Percentiles rank a stretch among this genome's conserved stretches.
Evolutionary conservation across 2,797 vertebrate species (phyloP).

Genomic region (Tragelaphus eurycerus): DNA sequence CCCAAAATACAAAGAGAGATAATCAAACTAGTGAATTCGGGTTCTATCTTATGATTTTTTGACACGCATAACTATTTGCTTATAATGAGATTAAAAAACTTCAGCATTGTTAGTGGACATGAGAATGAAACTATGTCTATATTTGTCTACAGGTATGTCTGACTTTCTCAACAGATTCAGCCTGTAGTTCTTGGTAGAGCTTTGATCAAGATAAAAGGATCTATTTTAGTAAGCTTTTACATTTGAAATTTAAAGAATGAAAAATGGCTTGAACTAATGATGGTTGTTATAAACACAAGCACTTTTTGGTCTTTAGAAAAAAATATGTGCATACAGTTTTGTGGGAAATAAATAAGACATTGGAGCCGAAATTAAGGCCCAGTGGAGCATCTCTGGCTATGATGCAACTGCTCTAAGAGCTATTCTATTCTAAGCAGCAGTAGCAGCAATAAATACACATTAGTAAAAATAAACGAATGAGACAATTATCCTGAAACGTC

Average conservation of each 20-base stretch:
- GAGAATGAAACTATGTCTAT: neutral
- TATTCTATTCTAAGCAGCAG: constrained; percentile 57
- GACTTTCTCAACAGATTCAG: constrained; percentile 24
- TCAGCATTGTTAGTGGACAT: neutral
- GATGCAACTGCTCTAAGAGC: neutral
- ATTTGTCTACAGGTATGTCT: neutral
- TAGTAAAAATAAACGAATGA: constrained; percentile 68
- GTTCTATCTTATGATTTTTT: neutral
- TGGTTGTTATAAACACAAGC: neutral
- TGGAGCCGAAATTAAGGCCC: neutral
- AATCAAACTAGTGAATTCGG: constrained; percentile 8
- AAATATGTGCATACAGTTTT: constrained; percentile 10
- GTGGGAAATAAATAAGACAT: neutral
- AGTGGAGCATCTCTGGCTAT: constrained; percentile 7
- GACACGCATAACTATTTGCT: constrained; percentile 17
- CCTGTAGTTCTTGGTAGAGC: neutral
- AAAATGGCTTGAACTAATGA: neutral
- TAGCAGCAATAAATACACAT: constrained; percentile 53
- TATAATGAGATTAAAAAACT: neutral
- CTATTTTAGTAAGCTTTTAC: constrained; percentile 29
- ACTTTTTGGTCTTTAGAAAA: constrained; percentile 26
- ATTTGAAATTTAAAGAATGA: neutral
- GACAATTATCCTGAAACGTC: constrained; percentile 42
- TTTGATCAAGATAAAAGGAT: neutral
- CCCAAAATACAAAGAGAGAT: neutral